Evolutionary conservation across 2,113 vertebrate species (phyloP).

Genomic region (Leptodactylus fuscus): DNA sequence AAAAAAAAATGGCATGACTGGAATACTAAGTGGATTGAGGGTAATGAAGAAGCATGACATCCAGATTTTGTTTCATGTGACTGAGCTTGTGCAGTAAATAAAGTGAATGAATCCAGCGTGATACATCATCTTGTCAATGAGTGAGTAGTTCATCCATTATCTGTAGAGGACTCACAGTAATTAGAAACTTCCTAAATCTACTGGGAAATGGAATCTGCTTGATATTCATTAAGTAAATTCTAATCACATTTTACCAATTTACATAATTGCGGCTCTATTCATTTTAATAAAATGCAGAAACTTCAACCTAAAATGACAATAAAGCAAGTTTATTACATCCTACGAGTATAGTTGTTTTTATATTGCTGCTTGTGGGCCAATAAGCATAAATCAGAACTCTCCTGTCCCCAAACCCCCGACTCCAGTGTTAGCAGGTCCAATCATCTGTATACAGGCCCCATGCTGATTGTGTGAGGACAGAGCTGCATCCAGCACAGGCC

Average conservation of each 20-base stretch:
- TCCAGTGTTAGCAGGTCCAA: no score
- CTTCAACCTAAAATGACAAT: not conserved
- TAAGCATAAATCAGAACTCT: no score
- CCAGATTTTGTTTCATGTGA: not conserved
- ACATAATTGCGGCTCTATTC: not conserved
- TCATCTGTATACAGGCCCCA: no score
- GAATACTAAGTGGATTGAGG: not conserved
- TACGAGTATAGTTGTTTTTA: no score
- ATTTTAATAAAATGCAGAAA: not conserved
- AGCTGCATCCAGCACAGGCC: no score
- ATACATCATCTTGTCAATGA: not conserved
- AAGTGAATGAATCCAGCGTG: not conserved
- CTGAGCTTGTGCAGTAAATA: not conserved
- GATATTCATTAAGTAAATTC: not conserved
- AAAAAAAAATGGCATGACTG: no score
- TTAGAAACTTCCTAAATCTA: constrained; percentile 12
- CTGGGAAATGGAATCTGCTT: not conserved
- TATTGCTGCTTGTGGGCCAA: no score
- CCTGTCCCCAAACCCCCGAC: no score
- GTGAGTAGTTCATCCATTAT: not conserved
- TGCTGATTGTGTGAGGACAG: no score
- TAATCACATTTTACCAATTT: not conserved
- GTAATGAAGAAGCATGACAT: not conserved
- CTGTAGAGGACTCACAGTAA: not conserved
- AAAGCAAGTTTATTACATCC: no score